phyloP scores from a whole-genome alignment of 2,113 vertebrate genomes.

The Girardinichthys multiradiatus region DNA sequence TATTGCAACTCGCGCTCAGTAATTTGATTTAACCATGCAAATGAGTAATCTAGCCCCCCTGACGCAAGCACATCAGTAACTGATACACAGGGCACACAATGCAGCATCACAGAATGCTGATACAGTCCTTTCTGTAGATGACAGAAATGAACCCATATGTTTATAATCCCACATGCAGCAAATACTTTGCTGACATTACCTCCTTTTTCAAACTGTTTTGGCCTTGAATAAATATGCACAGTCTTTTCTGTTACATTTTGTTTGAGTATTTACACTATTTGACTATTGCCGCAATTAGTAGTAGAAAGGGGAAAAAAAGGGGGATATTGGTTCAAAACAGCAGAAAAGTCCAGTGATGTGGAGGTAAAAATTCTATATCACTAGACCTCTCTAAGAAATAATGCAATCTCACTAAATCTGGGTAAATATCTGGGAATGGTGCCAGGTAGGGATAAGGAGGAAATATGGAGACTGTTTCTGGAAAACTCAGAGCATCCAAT shows the following conservation, averaged over 20 bases:
- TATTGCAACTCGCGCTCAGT: slow-evolving; percentile 22
- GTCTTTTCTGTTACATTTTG: neutral
- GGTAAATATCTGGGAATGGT: slow-evolving; percentile 54
- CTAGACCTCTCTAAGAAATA: slow-evolving; percentile 44
- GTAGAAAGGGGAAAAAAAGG: neutral
- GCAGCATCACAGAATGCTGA: slow-evolving; percentile 11
- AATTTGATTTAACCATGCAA: slow-evolving; percentile 25
- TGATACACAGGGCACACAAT: slow-evolving; percentile 13
- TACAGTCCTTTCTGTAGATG: slow-evolving; percentile 6
- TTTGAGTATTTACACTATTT: slow-evolving; percentile 16
- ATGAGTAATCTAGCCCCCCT: slow-evolving; percentile 1
- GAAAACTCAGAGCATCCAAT: slow-evolving; percentile 69
- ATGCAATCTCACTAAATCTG: slow-evolving; percentile 52
- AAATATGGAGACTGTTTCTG: slow-evolving; percentile 60
- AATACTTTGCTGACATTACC: neutral
- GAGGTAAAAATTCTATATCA: slow-evolving; percentile 37
- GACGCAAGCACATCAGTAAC: neutral
- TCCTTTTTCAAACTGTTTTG: neutral
- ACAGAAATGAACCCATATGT: slow-evolving; percentile 12
- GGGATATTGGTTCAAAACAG: slow-evolving; percentile 23
- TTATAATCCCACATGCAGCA: slow-evolving; percentile 9
- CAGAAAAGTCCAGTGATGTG: slow-evolving; percentile 30
- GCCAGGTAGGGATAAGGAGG: slow-evolving; percentile 54
- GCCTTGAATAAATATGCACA: no score
- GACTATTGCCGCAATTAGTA: slow-evolving; percentile 1